Conservation (phyloP, 2,797 vertebrate genomes). For the Microtus obscurus region DNA sequence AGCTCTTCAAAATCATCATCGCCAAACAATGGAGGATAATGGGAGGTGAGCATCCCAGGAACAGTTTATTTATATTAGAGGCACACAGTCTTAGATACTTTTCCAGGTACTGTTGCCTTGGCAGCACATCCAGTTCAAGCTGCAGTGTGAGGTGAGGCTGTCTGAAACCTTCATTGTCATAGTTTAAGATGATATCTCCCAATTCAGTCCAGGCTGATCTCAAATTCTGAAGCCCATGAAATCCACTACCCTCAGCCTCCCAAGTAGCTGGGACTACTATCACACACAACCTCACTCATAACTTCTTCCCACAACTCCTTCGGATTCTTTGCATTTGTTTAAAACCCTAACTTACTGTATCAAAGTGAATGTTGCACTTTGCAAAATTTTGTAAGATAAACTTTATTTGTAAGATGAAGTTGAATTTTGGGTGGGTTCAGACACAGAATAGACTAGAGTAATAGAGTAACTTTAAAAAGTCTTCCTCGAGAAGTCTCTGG, state of each 20-base stretch:
- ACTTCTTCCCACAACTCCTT: neutral
- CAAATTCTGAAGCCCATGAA: neutral
- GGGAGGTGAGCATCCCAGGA: neutral
- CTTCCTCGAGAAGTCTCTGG: neutral
- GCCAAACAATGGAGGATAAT: neutral
- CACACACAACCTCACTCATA: too few relatives aligned
- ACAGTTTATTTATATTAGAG: neutral
- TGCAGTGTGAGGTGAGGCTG: neutral
- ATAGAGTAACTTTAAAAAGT: neutral
- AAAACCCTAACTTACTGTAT: conserved; percentile 20
- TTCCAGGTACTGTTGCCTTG: neutral
- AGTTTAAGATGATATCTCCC: neutral
- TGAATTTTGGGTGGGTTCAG: conserved; percentile 9
- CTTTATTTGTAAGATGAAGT: neutral
- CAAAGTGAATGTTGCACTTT: neutral
- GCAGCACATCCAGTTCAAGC: neutral
- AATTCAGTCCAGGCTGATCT: neutral
- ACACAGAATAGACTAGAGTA: neutral
- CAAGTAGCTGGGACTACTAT: neutral
- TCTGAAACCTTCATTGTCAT: conserved; percentile 13
- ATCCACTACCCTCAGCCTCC: neutral
- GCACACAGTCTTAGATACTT: neutral
- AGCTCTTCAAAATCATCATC: neutral
- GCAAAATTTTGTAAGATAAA: too few relatives aligned
- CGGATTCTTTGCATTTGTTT: neutral